Base-by-base conservation (phyloP, 2,113 vertebrate species). In the Uria aalge region DNA sequence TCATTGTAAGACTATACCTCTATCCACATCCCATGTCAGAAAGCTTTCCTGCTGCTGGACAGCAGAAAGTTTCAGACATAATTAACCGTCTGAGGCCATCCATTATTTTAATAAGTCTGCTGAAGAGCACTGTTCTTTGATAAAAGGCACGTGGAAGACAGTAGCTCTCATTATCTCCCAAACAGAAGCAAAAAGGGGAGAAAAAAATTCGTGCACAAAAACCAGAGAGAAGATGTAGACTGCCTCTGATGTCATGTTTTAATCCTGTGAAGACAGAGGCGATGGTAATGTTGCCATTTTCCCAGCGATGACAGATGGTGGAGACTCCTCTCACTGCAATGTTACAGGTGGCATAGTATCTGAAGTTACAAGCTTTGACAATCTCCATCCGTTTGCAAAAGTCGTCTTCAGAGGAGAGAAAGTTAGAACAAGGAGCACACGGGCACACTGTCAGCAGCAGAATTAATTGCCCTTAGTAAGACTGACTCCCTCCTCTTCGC, bases 51-150 rank as follows among this genome's bases (percentile, higher is more conserved):
- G 73, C 80, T 95, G 87, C 55, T 91, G 86, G 84, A 84, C 71
- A 92, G 94, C 41, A 91, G 85, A 89, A 92, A 45, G 53, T 96
- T 96, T 84, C 73, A 87, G 92, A 77, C 26, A 57, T 85, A 93
- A 93, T 94, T 96, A 96, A 86, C 81, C 68, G 85, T 85, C 83
- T 94, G 62, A 94, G 92, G 92, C 72, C 36, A 89, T 90, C 91
- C 82, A 67, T 97, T 97, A 97, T 95, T 98, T 97, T 97, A 98
- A 98, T 96, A 86, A 97, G 75, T 57, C 93, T 96, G 74, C 86
- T 94, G 83, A 93, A 94, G 90, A 96, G 43, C 43, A 67, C 71
- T 92, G 29, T 85, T 92, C 84, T 66, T 48, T 85, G 62, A 94
- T 96, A 93, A 97, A 97, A 97, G 63, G 36, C 90, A 71, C 5